phyloP scores from a whole-genome alignment of 1,140 invertebrate genomes.

The Drosophila azteca region DNA sequence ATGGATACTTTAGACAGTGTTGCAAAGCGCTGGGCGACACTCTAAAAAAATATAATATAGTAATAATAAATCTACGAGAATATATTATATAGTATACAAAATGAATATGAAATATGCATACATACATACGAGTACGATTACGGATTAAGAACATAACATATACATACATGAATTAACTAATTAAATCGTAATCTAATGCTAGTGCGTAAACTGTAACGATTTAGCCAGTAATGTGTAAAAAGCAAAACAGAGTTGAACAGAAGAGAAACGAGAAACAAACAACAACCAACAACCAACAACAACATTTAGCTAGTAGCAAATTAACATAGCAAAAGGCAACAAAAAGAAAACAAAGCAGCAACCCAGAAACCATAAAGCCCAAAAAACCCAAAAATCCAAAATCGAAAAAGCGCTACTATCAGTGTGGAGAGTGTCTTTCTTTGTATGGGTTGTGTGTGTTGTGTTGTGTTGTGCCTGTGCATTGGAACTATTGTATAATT shows the following conservation, averaged over 20 bases:
- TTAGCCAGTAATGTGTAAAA: slow-evolving; percentile 76
- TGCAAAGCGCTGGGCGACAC: slow-evolving; percentile 58
- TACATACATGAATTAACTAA: slow-evolving; percentile 48
- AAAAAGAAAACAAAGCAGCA: neutral
- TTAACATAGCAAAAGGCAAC: slow-evolving; percentile 56
- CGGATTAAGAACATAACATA: slow-evolving; percentile 31
- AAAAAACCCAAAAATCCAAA: slow-evolving; percentile 35
- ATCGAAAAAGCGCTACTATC: slow-evolving; percentile 27
- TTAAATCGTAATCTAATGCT: slow-evolving; percentile 58
- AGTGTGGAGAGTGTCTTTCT: slow-evolving; percentile 3
- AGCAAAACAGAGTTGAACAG: slow-evolving; percentile 42
- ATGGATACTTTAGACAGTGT: slow-evolving; percentile 68
- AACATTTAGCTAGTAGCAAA: slow-evolving; percentile 78
- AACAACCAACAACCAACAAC: slow-evolving; percentile 28
- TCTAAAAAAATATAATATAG: slow-evolving; percentile 51
- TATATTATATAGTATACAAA: slow-evolving; percentile 50
- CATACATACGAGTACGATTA: slow-evolving; percentile 37
- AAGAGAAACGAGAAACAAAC: slow-evolving; percentile 9
- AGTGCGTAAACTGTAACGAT: slow-evolving; percentile 76
- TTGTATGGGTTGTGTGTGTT: neutral
- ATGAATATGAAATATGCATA: slow-evolving; percentile 55
- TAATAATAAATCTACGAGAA: slow-evolving; percentile 18
- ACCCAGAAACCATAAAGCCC: neutral
- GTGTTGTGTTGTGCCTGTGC: slow-evolving; percentile 27
- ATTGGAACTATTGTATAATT: slow-evolving; percentile 72